Base-by-base conservation (phyloP, 1,140 invertebrate species). In the Papilio xuthus region DNA sequence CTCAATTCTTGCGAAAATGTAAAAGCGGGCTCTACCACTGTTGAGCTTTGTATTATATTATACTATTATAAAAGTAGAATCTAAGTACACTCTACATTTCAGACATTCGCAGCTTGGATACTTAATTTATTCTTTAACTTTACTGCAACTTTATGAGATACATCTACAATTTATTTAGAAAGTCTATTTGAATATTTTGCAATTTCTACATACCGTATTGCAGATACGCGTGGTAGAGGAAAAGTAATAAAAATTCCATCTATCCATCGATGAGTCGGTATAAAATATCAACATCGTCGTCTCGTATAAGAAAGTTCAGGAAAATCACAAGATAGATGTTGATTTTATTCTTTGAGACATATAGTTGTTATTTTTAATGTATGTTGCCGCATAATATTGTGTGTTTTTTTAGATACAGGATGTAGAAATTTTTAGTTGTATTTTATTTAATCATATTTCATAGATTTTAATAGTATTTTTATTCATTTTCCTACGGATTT, bases 181-280 rank as follows among this genome's bases (percentile, higher is more conserved):
- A 56, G 0, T 56, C 53, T 23, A 23, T 56, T 56, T 56, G 53
- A 56, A 56, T 56, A 56, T 26, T 60, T 3, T 23, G 53, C 53
- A 23, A 23, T 60, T 23, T 23, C 20, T 26, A 9, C 3, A 60
- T 60, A 20, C 2, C n/a, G 20, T 60, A 60, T 60, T 60, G 13
- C 4, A 50, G 53, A 23, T 23, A 60, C 53, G 53, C 53, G 8
- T 23, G 20, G 53, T 23, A 60, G 53, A 26, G 53, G 53, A 60
- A 60, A 60, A 60, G n/a, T 60, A 60, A 60, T 60, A 60, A 23
- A 60, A 26, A 60, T 60, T 60, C 53, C 56, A 60, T 60, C 56
- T 23, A 10, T 60, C 20, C 23, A 26, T 60, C 56, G 23, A 60
- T 26, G 23, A 60, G 20, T 47, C 44, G 44, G 23, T 12, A 60